Base-by-base conservation (phyloP, 2,113 vertebrate species). In the Periophthalmodon schlosseri region DNA sequence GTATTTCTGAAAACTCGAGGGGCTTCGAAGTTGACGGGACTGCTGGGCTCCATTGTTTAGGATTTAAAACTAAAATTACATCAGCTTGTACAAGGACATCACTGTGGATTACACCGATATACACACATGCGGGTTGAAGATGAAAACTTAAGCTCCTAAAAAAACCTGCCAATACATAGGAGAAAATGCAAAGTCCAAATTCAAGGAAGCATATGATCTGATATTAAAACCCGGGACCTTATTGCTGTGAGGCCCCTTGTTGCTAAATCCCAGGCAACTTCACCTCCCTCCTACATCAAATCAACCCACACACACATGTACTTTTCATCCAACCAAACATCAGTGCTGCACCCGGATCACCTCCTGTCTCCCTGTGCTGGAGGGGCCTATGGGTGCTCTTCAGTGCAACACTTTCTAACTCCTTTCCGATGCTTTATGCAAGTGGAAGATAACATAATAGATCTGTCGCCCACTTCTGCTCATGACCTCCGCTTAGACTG, bases 361-460 rank as follows among this genome's bases (percentile, higher is more conserved):
- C 57, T n/a, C 6, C 23, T 52, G 64, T 73, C 70, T 75, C 46
- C 46, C 73, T 39, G 21, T 52, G 65, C 20, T 2, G 3, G 50
- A 44, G 76, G 49, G 85, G 80, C 80, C 66, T 61, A 74, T 67
- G 67, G 50, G 39, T 78, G 68, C 39, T 83, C 76, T 72, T 76
- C 80, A 75, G 66, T 75, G 52, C 44, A 33, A 77, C 70, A 16
- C 69, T 81, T 57, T 39, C 66, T 56, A 49, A 86, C 84, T 87
- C 72, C 57, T 74, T 63, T 88, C 75, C 74, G 75, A 87, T 79
- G 79, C 84, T 90, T 78, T 78, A 73, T 84, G 64, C 69, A 77
- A 80, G 39, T 49, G 23, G 76, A 80, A 73, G 71, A 76, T 56
- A 68, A 56, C 74, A 69, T 79, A 75, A 77, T 60, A 79, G 72